Percentiles rank a stretch among this genome's conserved stretches.
Evolutionary conservation across 2,113 vertebrate genomes (phyloP).

Genomic region (Montifringilla adamsi): DNA sequence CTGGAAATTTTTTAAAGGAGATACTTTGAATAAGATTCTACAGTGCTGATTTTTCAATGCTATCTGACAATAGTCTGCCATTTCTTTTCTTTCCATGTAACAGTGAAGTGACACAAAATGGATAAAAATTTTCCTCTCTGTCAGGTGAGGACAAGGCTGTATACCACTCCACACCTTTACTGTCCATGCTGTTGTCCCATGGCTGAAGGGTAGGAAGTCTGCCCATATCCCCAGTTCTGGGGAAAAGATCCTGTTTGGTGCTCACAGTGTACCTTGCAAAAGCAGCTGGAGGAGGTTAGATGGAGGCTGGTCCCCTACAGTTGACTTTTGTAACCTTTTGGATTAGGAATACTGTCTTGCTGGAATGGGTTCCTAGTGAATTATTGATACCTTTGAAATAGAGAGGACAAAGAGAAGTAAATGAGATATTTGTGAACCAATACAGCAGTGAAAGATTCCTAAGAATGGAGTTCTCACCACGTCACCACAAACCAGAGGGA

Average conservation of each 20-base stretch:
- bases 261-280: neutral
- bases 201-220: neutral
- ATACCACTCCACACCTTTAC: neutral
- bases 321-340: neutral
- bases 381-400: neutral
- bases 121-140: neutral
- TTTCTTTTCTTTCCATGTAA: neutral
- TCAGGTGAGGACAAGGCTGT: neutral
- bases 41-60: neutral
- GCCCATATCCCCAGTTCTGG: neutral
- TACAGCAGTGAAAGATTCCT: neutral
- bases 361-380: neutral
- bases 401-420: neutral
- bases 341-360: neutral
- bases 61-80: neutral
- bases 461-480: neutral
- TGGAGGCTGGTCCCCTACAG: neutral
- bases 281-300: neutral
- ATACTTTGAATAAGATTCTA: neutral
- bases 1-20: neutral
- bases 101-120: neutral
- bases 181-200: neutral
- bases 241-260: neutral
- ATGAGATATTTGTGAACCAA: neutral
- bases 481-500: neutral